A percentile compares a stretch with the other conserved stretches of the same genome.
Conservation (phyloP, 1,140 invertebrate genomes). For the Diabrotica undecimpunctata region DNA sequence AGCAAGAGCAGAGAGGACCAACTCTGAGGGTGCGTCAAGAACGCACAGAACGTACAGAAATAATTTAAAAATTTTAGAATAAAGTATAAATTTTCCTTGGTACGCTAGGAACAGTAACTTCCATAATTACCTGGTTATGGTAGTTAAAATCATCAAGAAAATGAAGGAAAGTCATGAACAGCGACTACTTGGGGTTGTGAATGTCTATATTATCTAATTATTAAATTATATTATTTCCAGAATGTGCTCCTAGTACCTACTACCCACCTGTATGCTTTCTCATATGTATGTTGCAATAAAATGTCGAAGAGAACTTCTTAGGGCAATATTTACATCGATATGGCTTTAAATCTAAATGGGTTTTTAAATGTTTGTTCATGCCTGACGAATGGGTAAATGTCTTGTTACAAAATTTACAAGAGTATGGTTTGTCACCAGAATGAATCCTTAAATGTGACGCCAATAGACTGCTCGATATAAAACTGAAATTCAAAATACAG, state of each 20-base stretch:
- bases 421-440: constrained; percentile 6
- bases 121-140: too few relatives aligned
- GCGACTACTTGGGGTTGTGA: too few relatives aligned
- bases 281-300: constrained; percentile 48
- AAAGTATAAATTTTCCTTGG: too few relatives aligned
- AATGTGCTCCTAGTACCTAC: background rate
- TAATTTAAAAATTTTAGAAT: too few relatives aligned
- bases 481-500: constrained; percentile 22
- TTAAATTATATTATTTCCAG: background rate
- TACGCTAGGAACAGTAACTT: too few relatives aligned
- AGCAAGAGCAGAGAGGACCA: too few relatives aligned
- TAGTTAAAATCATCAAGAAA: too few relatives aligned
- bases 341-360: constrained; percentile 53
- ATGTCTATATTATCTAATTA: too few relatives aligned
- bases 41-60: too few relatives aligned
- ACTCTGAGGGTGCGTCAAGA: too few relatives aligned
- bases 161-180: too few relatives aligned
- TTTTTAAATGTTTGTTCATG: constrained; percentile 6
- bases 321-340: constrained; percentile 57
- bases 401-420: constrained; percentile 5
- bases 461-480: constrained; percentile 24
- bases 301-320: constrained; percentile 36
- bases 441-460: constrained; percentile 6
- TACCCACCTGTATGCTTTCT: constrained; percentile 46
- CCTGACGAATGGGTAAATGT: background rate